Evolutionary conservation across 2,888 invertebrate species (phyloP).

Genomic region (Melinopterus prodromus): DNA sequence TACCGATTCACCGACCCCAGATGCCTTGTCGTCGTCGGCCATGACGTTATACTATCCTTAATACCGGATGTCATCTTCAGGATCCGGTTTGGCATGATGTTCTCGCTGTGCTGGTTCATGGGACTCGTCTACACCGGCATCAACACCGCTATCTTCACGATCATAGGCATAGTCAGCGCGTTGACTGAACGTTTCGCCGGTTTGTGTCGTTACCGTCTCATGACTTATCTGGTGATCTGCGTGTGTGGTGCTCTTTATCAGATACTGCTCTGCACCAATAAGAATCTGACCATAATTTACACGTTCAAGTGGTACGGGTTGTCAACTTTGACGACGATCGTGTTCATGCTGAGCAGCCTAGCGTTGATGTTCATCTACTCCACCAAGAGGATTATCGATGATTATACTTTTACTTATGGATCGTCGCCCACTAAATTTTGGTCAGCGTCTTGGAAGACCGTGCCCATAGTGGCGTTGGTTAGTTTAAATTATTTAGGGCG

Average conservation of each 20-base stretch:
- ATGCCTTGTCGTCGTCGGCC: slow-evolving; percentile 29
- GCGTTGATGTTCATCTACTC: slow-evolving; percentile 39
- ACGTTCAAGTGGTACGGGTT: slow-evolving; percentile 33
- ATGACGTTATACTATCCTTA: slow-evolving; percentile 32
- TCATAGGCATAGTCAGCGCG: slow-evolving; percentile 32
- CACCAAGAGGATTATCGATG: slow-evolving; percentile 35
- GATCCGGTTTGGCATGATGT: slow-evolving; percentile 26
- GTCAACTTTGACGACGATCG: slow-evolving; percentile 27
- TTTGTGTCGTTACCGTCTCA: slow-evolving; percentile 33
- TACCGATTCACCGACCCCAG: slow-evolving; percentile 24
- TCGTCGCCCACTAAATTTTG: slow-evolving; percentile 31
- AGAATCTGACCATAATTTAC: slow-evolving; percentile 30
- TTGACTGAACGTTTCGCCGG: slow-evolving; percentile 32
- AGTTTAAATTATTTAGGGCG: slow-evolving; percentile 5
- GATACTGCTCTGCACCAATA: slow-evolving; percentile 26
- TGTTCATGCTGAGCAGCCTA: slow-evolving; percentile 30
- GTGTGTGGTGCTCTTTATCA: slow-evolving; percentile 19
- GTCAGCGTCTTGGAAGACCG: slow-evolving; percentile 37
- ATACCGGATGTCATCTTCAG: slow-evolving; percentile 32
- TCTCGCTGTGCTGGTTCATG: slow-evolving; percentile 37
- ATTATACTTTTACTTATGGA: slow-evolving; percentile 39
- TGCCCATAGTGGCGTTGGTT: slow-evolving; percentile 37
- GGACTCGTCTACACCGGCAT: slow-evolving; percentile 32
- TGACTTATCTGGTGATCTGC: slow-evolving; percentile 32
- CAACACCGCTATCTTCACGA: slow-evolving; percentile 29